phyloP scores from a whole-genome alignment of 2,113 vertebrate genomes.

The Rhizomys pruinosus region DNA sequence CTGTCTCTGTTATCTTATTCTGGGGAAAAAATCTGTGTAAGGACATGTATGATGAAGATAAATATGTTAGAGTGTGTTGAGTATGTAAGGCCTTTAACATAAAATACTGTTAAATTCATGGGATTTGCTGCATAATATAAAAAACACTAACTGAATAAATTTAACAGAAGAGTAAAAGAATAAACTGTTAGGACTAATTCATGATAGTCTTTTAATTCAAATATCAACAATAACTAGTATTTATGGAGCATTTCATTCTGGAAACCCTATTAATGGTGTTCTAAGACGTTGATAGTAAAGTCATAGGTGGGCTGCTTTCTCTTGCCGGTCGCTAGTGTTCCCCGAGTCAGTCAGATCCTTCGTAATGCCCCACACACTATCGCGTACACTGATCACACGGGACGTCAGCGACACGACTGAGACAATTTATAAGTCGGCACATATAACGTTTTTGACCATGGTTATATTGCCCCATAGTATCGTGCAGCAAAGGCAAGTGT shows the following conservation, averaged over 20 bases:
- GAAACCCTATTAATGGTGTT: too few species aligned
- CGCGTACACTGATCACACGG: too few species aligned
- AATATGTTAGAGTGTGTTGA: not conserved
- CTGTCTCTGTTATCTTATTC: not conserved
- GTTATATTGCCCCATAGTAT: too few species aligned
- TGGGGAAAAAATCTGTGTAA: not conserved
- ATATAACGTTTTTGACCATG: too few species aligned
- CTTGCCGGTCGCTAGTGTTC: too few species aligned
- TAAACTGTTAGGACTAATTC: not conserved
- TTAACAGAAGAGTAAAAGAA: not conserved
- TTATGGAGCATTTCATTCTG: not conserved
- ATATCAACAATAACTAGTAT: not conserved
- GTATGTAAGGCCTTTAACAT: not conserved
- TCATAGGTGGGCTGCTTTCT: too few species aligned
- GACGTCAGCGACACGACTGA: too few species aligned
- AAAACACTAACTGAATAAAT: not conserved
- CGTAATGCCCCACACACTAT: too few species aligned
- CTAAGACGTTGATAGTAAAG: too few species aligned
- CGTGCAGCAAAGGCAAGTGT: too few species aligned
- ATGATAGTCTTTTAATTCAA: not conserved
- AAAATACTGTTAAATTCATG: constrained; percentile 6
- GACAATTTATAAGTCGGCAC: too few species aligned
- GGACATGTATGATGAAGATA: not conserved
- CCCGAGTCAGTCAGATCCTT: too few species aligned
- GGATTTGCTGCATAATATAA: not conserved